Conservation (phyloP, 1,140 invertebrate species). For the Ridgeia piscesae region DNA sequence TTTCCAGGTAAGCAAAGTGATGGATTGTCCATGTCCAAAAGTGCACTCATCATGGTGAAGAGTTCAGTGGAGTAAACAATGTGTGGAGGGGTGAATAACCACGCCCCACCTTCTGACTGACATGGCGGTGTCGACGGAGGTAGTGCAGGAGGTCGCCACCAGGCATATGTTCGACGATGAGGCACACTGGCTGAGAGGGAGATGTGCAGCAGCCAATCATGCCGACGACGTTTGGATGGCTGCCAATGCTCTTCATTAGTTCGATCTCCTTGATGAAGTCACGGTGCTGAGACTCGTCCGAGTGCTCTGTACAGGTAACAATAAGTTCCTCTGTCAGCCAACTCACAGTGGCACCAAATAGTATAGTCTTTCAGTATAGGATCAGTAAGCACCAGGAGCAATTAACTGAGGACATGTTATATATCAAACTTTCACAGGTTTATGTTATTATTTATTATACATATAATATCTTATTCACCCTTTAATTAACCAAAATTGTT, state of each 20-base stretch:
- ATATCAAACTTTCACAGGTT: not conserved
- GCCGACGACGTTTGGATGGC: slow-evolving; percentile 76
- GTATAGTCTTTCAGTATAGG: too few species aligned
- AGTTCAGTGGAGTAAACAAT: not conserved
- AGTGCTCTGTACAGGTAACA: slow-evolving; percentile 47
- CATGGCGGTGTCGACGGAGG: slow-evolving; percentile 49
- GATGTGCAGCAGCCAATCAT: slow-evolving; percentile 77
- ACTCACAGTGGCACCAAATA: too few species aligned
- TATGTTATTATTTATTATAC: not conserved
- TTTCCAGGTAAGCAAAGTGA: not conserved
- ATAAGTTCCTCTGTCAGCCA: too few species aligned
- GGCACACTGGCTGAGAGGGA: slow-evolving; percentile 54
- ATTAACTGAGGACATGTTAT: not conserved
- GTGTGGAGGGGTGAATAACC: not conserved
- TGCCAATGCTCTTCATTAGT: slow-evolving; percentile 76
- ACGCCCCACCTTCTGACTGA: slow-evolving; percentile 42
- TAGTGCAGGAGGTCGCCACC: slow-evolving; percentile 58
- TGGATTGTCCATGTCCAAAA: not conserved
- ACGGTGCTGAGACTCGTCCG: slow-evolving; percentile 47
- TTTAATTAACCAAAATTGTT: too few species aligned
- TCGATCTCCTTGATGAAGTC: slow-evolving; percentile 74
- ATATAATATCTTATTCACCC: not conserved
- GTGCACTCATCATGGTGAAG: not conserved
- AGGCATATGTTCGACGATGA: slow-evolving; percentile 59
- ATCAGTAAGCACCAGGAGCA: too few species aligned